Conservation (phyloP, 1,140 invertebrate species). For the Rhynchophorus ferrugineus region DNA sequence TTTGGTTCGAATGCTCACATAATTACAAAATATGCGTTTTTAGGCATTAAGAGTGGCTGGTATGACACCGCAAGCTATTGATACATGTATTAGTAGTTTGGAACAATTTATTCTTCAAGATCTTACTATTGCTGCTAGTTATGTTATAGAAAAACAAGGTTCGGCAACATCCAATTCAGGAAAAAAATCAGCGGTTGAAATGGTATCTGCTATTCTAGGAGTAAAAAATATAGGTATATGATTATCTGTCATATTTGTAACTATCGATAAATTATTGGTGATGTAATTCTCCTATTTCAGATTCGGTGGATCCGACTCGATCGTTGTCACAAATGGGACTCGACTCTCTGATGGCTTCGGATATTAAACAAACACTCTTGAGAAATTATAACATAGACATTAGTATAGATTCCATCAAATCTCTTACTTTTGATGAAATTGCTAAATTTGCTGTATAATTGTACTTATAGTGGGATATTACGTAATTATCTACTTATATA, state of each 20-base stretch:
- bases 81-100: constrained; percentile 62
- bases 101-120: constrained; percentile 61
- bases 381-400: constrained; percentile 43
- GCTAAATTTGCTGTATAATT: background rate
- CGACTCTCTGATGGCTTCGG: constrained; percentile 61
- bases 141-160: constrained; percentile 64
- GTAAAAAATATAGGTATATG: constrained; percentile 20
- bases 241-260: no score
- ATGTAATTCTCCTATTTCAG: no score
- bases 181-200: constrained; percentile 48
- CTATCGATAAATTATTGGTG: no score
- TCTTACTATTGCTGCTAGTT: constrained; percentile 62
- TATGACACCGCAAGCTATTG: background rate
- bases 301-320: constrained; percentile 17
- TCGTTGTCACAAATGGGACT: constrained; percentile 61
- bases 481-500: no score
- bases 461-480: no score
- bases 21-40: background rate
- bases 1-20: no score
- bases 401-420: constrained; percentile 33
- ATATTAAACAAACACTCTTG: constrained; percentile 59
- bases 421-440: background rate
- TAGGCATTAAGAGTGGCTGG: background rate
- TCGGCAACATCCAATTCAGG: constrained; percentile 47
- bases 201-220: constrained; percentile 56